Evolutionary conservation across 2,113 vertebrate species (phyloP).

Genomic region (Micronisus gabar): DNA sequence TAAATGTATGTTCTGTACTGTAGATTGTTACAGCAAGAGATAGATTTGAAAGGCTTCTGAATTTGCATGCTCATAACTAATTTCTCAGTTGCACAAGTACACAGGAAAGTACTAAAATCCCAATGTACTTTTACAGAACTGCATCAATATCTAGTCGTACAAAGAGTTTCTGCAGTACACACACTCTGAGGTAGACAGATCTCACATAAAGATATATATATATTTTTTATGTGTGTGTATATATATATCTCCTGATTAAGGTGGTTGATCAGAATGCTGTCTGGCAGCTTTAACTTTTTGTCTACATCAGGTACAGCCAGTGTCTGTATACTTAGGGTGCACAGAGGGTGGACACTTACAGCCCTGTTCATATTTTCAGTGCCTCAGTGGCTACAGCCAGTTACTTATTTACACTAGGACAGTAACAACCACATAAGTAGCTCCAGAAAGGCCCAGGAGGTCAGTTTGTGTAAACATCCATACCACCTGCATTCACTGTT

Average conservation of each 20-base stretch:
- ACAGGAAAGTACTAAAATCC: conserved; percentile 9
- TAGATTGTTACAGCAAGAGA: conserved; percentile 13
- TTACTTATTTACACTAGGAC: neutral
- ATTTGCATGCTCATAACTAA: neutral
- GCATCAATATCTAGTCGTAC: neutral
- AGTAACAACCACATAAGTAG: neutral
- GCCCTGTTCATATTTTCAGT: neutral
- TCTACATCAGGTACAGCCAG: neutral
- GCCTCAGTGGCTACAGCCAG: neutral
- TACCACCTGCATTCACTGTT: neutral
- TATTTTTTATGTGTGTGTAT: neutral
- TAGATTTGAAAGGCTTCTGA: conserved; percentile 9
- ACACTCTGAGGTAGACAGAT: conserved; percentile 74
- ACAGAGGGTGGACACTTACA: neutral
- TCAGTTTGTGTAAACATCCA: neutral
- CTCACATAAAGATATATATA: neutral
- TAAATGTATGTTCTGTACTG: neutral
- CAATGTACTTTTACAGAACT: neutral
- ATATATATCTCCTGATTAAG: neutral
- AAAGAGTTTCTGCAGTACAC: conserved; percentile 38
- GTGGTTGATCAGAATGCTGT: neutral
- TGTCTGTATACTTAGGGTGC: neutral
- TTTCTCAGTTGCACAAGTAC: conserved; percentile 19
- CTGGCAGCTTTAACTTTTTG: neutral
- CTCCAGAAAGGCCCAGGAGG: neutral